These are phyloP conservation scores for Cyrtorhinus lividipennis DNA, from an alignment of 1,140 invertebrate genomes.

Conservation along the genomic window DNA sequence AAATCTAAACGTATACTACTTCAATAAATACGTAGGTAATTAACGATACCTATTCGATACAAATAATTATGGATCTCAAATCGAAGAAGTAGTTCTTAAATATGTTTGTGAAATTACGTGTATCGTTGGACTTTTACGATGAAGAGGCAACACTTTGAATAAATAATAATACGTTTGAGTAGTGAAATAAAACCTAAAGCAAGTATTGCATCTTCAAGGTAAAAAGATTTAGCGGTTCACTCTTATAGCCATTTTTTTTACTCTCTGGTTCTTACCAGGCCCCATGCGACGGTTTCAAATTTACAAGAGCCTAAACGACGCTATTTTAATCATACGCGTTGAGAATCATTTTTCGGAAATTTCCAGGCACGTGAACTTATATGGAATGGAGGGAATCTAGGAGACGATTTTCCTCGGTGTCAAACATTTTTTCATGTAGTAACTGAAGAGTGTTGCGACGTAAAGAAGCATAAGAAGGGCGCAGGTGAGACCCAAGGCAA, in stretches of 20 bases:
- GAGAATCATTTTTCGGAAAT: neutral
- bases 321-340: neutral
- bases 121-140: too few relatives aligned
- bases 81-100: too few relatives aligned
- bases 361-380: neutral
- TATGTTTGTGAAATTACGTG: too few relatives aligned
- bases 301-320: neutral
- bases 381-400: slow-evolving; percentile 11
- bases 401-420: slow-evolving; percentile 63
- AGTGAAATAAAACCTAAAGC: slow-evolving; percentile 12
- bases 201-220: slow-evolving; percentile 25
- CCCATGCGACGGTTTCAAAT: neutral
- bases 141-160: slow-evolving; percentile 23
- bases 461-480: slow-evolving; percentile 79
- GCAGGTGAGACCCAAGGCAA: slow-evolving; percentile 76
- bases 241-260: neutral
- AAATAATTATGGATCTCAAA: too few relatives aligned
- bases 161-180: slow-evolving; percentile 11
- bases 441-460: slow-evolving; percentile 73
- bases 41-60: neutral
- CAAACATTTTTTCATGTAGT: slow-evolving; percentile 83
- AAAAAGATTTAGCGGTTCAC: slow-evolving; percentile 13
- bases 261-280: neutral
- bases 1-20: neutral
- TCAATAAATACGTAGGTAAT: neutral